A percentile compares a stretch with the other conserved stretches of the same genome.
Evolutionary conservation across 2,888 invertebrate genomes (phyloP).

Genomic region (Spodoptera exigua): DNA sequence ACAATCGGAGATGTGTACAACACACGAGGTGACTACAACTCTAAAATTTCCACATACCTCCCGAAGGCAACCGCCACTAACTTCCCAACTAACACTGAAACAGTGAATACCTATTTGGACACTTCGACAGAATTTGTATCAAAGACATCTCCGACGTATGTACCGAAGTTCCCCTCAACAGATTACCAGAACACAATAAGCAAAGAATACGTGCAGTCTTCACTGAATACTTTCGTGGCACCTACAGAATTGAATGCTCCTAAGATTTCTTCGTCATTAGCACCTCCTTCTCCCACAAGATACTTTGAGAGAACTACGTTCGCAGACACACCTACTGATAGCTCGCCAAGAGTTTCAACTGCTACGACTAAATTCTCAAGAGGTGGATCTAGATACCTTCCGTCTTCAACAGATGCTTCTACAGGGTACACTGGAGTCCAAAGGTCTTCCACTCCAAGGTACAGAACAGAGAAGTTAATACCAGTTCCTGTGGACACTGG

Average conservation of each 20-base stretch:
- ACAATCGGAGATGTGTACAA: slow-evolving; percentile 38
- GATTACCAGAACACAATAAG: slow-evolving; percentile 45
- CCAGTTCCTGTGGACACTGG: slow-evolving; percentile 72
- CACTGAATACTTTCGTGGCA: slow-evolving; percentile 38
- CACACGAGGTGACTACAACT: slow-evolving; percentile 36
- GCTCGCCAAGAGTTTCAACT: slow-evolving; percentile 43
- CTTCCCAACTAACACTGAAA: slow-evolving; percentile 44
- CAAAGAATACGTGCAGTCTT: slow-evolving; percentile 41
- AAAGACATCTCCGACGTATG: slow-evolving; percentile 44
- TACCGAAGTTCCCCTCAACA: slow-evolving; percentile 46
- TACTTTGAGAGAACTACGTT: slow-evolving; percentile 44
- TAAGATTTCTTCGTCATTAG: slow-evolving; percentile 48
- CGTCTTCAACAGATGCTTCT: slow-evolving; percentile 20
- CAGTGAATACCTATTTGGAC: slow-evolving; percentile 41
- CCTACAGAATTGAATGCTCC: slow-evolving; percentile 39
- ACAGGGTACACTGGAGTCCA: slow-evolving; percentile 43
- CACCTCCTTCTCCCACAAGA: slow-evolving; percentile 36
- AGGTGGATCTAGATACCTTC: slow-evolving; percentile 30
- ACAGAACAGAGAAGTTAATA: slow-evolving; percentile 64
- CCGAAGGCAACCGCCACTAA: slow-evolving; percentile 39
- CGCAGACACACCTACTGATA: slow-evolving; percentile 37
- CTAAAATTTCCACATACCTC: slow-evolving; percentile 45
- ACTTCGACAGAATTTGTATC: slow-evolving; percentile 50
- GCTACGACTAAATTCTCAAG: slow-evolving; percentile 37
- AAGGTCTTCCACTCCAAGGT: slow-evolving; percentile 44